Evolutionary conservation across 2,888 invertebrate genomes (phyloP).

Genomic region (Lordiphosa andalusiaca): DNA sequence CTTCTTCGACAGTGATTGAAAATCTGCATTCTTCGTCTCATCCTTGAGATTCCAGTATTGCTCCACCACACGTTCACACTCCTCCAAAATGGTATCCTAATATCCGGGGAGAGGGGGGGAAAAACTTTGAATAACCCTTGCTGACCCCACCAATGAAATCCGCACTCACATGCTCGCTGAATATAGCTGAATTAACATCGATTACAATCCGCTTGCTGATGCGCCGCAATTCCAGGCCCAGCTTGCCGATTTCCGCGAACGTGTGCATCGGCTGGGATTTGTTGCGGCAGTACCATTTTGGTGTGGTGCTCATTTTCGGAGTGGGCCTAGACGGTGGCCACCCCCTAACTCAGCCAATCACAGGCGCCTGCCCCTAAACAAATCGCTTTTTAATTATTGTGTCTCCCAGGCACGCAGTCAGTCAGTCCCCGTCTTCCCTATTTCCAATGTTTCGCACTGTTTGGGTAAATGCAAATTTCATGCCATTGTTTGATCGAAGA

Average conservation of each 20-base stretch:
- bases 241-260: conserved; percentile 75
- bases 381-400: conserved; percentile 72
- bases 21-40: conserved; percentile 70
- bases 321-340: conserved; percentile 29
- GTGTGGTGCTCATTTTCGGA: conserved; percentile 75
- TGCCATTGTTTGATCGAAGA: conserved; percentile 62
- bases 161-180: conserved; percentile 77
- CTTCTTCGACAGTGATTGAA: conserved; percentile 75
- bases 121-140: too few relatives aligned
- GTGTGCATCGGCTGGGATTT: conserved; percentile 77
- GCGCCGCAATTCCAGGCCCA: conserved; percentile 76
- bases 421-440: conserved; percentile 32
- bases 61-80: conserved; percentile 74
- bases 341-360: conserved; percentile 43
- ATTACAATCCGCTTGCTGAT: conserved; percentile 78
- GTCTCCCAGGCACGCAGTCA: conserved; percentile 70
- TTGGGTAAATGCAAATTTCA: conserved; percentile 60
- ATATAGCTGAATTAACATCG: conserved; percentile 78
- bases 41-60: conserved; percentile 76
- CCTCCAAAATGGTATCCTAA: conserved; percentile 75
- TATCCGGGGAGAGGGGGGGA: background rate
- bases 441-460: conserved; percentile 30
- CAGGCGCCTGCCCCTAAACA: conserved; percentile 43
- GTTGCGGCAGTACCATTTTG: conserved; percentile 78
- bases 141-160: background rate